A percentile compares a stretch with the other conserved stretches of the same genome.
Conservation (phyloP, 2,797 vertebrate species). For the Melanotaenia nigrans region DNA sequence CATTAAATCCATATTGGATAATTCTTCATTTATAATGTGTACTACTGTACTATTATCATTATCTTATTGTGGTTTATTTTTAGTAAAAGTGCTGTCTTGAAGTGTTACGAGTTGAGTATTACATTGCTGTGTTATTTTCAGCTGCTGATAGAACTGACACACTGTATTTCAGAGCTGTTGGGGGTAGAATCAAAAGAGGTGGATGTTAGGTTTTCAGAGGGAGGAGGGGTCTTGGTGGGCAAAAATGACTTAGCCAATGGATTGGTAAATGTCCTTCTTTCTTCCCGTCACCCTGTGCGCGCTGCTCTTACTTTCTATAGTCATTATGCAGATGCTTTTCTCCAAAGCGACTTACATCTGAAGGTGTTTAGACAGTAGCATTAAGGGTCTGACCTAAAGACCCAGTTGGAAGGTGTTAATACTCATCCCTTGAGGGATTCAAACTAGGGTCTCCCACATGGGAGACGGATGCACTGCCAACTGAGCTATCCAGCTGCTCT, state of each 20-base stretch:
- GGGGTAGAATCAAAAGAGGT: constrained; percentile 25
- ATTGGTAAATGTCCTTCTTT: constrained; percentile 35
- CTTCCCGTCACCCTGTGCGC: constrained; percentile 40
- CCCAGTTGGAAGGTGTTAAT: too few species aligned
- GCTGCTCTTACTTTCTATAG: too few species aligned
- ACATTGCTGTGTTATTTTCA: not conserved
- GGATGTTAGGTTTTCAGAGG: constrained; percentile 27
- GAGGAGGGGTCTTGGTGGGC: constrained; percentile 49
- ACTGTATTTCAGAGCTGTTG: constrained; percentile 4
- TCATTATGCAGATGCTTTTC: too few species aligned
- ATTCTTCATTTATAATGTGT: not conserved
- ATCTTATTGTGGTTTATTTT: not conserved
- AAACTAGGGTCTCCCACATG: too few species aligned
- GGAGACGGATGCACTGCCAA: too few species aligned
- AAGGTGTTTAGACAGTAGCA: too few species aligned
- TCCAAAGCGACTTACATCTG: too few species aligned
- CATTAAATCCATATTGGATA: not conserved
- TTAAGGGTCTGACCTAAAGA: too few species aligned
- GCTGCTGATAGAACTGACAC: not conserved
- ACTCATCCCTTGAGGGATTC: too few species aligned
- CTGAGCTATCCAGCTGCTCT: not conserved
- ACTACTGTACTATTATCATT: not conserved
- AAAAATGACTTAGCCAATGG: constrained; percentile 26
- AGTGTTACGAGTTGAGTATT: not conserved
- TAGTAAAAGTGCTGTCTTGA: not conserved